A percentile compares a stretch with the other conserved stretches of the same genome.
Conservation (phyloP, 2,113 vertebrate species). For the Coptodon rendalli region DNA sequence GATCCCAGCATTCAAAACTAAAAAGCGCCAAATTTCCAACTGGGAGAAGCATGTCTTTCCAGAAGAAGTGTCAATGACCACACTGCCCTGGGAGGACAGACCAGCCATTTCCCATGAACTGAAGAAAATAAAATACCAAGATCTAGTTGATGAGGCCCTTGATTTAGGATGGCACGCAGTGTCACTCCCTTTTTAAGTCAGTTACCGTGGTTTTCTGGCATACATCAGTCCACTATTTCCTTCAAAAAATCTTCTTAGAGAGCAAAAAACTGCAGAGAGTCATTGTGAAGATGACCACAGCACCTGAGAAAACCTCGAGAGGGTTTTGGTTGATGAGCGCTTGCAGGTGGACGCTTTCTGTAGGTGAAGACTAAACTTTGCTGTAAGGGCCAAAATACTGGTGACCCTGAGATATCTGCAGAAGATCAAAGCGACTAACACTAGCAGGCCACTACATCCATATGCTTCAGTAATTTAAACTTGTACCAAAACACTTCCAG, state of each 20-base stretch:
- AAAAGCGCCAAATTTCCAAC: background rate
- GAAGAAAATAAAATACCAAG: background rate
- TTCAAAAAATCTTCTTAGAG: background rate
- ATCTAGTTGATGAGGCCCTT: background rate
- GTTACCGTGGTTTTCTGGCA: background rate
- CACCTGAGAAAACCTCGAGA: background rate
- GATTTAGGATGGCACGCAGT: background rate
- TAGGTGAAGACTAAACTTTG: background rate
- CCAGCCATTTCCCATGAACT: background rate
- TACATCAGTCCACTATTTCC: background rate
- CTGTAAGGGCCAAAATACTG: background rate
- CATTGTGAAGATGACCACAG: background rate
- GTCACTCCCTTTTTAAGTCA: background rate
- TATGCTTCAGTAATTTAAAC: background rate
- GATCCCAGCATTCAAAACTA: background rate
- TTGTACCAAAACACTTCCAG: background rate
- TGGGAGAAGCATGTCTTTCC: background rate
- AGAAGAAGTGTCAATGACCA: background rate
- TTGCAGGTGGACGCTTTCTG: background rate
- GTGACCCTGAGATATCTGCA: background rate
- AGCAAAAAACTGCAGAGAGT: background rate
- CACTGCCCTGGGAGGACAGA: background rate
- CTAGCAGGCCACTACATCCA: background rate
- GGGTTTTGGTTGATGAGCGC: background rate
- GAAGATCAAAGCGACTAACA: background rate